Evolutionary conservation across 2,888 invertebrate species (phyloP).

Genomic region (Ashinkailepas kermadecensis): DNA sequence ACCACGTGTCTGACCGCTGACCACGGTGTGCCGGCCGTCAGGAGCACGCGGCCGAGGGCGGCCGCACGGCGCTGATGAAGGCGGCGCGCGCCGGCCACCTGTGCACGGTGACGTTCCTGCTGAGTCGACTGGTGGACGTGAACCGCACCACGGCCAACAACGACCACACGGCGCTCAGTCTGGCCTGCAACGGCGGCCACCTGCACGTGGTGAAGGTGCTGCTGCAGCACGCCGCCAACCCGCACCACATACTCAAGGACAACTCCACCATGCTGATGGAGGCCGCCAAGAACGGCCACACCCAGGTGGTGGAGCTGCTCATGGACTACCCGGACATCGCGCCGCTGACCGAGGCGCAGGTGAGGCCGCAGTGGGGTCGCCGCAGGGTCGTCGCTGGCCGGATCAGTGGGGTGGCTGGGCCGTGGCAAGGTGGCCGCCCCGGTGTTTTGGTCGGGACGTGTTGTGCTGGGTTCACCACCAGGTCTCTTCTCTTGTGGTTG

Average conservation of each 20-base stretch:
- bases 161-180: constrained; percentile 92
- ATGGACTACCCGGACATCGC: constrained; percentile 79
- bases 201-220: constrained; percentile 85
- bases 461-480: too few species aligned
- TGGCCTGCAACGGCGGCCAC: constrained; percentile 96
- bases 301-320: constrained; percentile 85
- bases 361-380: neutral
- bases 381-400: too few species aligned
- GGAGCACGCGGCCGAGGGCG: constrained; percentile 95
- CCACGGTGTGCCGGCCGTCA: constrained; percentile 36
- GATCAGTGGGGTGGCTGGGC: too few species aligned
- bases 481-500: too few species aligned
- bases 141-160: constrained; percentile 78
- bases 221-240: constrained; percentile 85
- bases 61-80: constrained; percentile 96
- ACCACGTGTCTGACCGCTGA: too few species aligned
- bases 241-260: constrained; percentile 94
- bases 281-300: constrained; percentile 96
- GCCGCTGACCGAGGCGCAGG: constrained; percentile 19
- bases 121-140: constrained; percentile 77
- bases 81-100: constrained; percentile 93
- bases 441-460: too few species aligned
- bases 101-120: constrained; percentile 91
- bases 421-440: too few species aligned
- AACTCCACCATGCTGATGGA: constrained; percentile 98